Conservation (phyloP, 2,888 invertebrate species). For the Torymus aiolomorphi region DNA sequence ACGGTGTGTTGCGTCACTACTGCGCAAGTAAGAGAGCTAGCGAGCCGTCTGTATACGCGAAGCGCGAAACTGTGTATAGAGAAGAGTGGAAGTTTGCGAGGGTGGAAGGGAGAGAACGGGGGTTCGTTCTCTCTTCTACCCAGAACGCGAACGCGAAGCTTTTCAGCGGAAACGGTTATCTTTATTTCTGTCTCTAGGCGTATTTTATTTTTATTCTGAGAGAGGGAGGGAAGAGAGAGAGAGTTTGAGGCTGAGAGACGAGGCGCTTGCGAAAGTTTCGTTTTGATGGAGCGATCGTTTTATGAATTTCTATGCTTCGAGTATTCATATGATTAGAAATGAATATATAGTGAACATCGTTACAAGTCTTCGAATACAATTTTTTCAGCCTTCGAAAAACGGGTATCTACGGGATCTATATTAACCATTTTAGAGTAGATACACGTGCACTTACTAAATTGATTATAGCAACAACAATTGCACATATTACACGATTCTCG, state of each 20-base stretch:
- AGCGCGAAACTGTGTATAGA: neutral
- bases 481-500: too few relatives aligned
- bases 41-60: conserved; percentile 1
- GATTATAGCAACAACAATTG: too few relatives aligned
- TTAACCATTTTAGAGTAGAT: too few relatives aligned
- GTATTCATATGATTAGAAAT: conserved; percentile 23
- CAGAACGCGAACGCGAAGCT: neutral
- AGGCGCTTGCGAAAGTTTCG: conserved; percentile 22
- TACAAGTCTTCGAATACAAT: too few relatives aligned
- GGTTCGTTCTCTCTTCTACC: conserved; percentile 10
- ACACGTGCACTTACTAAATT: too few relatives aligned
- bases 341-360: too few relatives aligned
- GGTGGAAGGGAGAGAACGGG: neutral
- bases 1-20: conserved; percentile 32
- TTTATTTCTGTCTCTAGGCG: conserved; percentile 50
- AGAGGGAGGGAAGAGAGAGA: too few relatives aligned
- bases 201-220: conserved; percentile 47
- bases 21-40: neutral
- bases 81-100: neutral
- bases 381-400: too few relatives aligned
- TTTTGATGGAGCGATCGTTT: conserved; percentile 51
- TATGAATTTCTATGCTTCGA: conserved; percentile 40
- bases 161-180: conserved; percentile 53
- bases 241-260: conserved; percentile 24
- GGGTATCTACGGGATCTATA: too few relatives aligned